Conservation (phyloP, 2,113 vertebrate genomes). For the Phoenicopterus ruber region DNA sequence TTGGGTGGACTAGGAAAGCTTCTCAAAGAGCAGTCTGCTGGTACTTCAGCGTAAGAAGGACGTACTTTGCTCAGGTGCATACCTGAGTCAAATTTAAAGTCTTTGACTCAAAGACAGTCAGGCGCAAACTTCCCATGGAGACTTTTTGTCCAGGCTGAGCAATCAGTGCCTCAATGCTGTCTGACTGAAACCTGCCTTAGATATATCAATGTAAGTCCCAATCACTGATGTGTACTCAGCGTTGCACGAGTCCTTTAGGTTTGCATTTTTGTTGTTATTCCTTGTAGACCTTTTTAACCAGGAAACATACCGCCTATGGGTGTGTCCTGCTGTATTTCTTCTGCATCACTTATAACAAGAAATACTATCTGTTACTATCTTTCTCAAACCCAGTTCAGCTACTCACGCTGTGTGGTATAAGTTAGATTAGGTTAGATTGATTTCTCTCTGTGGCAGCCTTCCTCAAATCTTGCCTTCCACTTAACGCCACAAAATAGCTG, state of each 20-base stretch:
- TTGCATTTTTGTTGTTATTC: neutral
- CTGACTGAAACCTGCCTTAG: neutral
- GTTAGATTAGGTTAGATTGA: neutral
- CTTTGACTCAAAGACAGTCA: neutral
- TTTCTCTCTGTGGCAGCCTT: neutral
- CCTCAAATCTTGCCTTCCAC: neutral
- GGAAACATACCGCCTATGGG: fast-evolving
- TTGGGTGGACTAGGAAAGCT: neutral
- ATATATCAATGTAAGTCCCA: neutral
- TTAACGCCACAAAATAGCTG: neutral
- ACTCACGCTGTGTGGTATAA: neutral
- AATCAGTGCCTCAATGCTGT: neutral
- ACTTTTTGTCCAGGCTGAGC: neutral
- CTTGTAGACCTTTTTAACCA: neutral
- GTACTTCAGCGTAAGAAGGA: neutral
- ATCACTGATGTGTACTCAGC: neutral
- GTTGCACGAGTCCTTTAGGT: neutral
- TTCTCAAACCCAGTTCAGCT: neutral
- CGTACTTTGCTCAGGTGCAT: neutral
- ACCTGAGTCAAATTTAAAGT: neutral
- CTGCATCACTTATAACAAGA: neutral
- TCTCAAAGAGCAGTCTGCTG: neutral
- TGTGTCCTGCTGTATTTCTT: neutral
- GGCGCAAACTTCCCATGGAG: neutral
- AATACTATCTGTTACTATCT: neutral